Base-by-base conservation (phyloP, 2,113 vertebrate genomes). In the Dicerorhinus sumatrensis region DNA sequence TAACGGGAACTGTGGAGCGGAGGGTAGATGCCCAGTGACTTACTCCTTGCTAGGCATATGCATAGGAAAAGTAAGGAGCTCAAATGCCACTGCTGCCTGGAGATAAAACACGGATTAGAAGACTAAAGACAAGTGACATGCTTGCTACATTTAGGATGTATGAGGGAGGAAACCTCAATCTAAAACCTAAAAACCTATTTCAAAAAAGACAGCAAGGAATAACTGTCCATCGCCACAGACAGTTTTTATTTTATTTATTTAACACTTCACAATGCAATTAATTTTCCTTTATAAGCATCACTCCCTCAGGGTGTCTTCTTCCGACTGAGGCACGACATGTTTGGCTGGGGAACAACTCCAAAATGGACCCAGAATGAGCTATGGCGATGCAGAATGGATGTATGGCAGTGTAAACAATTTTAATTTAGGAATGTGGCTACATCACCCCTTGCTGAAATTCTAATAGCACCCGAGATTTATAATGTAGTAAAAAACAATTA, bases 381-480 rank as follows among this genome's bases (percentile, higher is more conserved):
- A 98, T 95, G 98, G 98, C 51, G 31, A 8, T 97, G 98, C 97
- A 94, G 97, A 96, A 98, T 94, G 98, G 97, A 98, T 92, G 98
- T 97, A 98, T 94, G 98, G 99, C 98, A 96, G 98, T 97, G 98
- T 99, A 99, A 99, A 99, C 98, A 99, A 98, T 98, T 99, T 99
- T 98, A 99, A 99, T 99, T 99, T 98, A 98, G 97, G 98, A 97
- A 98, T 56, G 97, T 96, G 89, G 98, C 98, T 98, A 94, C 98
- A 98, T 98, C 98, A 98, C 96, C 98, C 98, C 97, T 98, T 33
- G 8, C 98, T 96, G 98, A 98, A 98, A 97, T 97, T 98, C 98
- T 98, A 98, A 99, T 98, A 98, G 98, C 99, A 99, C 97, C 97
- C 0, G 20, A 98, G 99, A 99, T 99, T 99, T 99, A 99, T 98